A percentile compares a stretch with the other conserved stretches of the same genome.
These are phyloP conservation scores for Campoletis sonorensis DNA, from an alignment of 1,140 invertebrate genomes.

Conservation along the genomic window DNA sequence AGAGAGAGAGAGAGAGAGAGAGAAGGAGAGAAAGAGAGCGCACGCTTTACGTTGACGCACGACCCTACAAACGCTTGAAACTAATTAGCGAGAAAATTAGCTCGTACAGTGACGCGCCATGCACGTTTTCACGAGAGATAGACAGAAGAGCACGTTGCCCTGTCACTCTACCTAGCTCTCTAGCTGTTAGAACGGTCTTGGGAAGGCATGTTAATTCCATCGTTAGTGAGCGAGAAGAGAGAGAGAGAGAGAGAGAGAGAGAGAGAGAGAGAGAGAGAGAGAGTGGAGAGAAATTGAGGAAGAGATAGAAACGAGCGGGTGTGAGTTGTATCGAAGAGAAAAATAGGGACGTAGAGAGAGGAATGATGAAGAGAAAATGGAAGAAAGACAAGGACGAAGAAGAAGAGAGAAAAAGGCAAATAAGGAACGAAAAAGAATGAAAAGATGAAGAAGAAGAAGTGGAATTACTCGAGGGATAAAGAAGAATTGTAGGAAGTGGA, in stretches of 20 bases:
- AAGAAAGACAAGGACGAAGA: no score
- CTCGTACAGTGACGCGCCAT: slow-evolving; percentile 35
- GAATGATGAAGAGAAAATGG: no score
- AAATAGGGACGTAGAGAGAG: neutral
- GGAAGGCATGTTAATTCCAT: slow-evolving; percentile 35
- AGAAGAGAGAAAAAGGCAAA: no score
- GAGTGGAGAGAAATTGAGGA: slow-evolving; percentile 1
- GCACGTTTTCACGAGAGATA: slow-evolving; percentile 18
- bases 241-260: no score
- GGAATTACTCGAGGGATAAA: no score
- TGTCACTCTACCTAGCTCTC: slow-evolving; percentile 8
- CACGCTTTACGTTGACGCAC: slow-evolving; percentile 29
- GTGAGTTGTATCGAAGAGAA: no score
- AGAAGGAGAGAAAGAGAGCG: neutral
- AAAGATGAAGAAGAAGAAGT: no score
- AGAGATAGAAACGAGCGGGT: neutral
- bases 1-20: neutral
- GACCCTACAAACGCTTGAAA: slow-evolving; percentile 47
- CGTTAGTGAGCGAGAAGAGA: slow-evolving; percentile 16
- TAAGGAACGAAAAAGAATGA: no score
- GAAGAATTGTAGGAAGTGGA: no score
- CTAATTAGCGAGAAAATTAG: slow-evolving; percentile 51
- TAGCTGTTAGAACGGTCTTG: slow-evolving; percentile 16
- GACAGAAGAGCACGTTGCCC: neutral
- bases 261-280: no score